phyloP scores from a whole-genome alignment of 2,797 vertebrate genomes.

The Sebastes glaucus region DNA sequence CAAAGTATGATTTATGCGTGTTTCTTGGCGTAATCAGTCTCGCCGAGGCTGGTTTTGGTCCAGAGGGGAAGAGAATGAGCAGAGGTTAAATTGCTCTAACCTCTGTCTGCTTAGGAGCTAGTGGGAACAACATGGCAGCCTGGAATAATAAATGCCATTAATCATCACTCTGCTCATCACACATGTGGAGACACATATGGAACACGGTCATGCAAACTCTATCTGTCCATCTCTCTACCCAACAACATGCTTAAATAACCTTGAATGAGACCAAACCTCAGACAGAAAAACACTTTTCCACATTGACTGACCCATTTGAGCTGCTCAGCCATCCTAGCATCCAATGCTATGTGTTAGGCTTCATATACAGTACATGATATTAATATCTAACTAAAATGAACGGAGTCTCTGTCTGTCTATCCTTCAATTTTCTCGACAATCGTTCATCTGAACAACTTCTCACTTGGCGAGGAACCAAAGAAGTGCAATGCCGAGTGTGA shows the following conservation, averaged over 20 bases:
- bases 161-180: conserved; percentile 63
- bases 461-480: neutral
- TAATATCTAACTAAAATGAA: neutral
- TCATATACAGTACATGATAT: neutral
- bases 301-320: neutral
- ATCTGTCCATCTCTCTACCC: neutral
- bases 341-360: neutral
- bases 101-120: conserved; percentile 65
- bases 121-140: conserved; percentile 67
- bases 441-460: neutral
- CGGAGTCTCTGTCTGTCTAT: neutral
- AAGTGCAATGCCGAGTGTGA: neutral
- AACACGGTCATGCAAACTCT: neutral
- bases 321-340: neutral
- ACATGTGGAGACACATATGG: conserved; percentile 5
- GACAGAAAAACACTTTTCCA: neutral
- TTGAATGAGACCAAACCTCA: neutral
- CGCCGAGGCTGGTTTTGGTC: conserved; percentile 21
- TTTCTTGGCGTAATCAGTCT: conserved; percentile 69
- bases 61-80: conserved; percentile 42
- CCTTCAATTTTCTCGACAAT: neutral
- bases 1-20: conserved; percentile 82
- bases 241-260: neutral
- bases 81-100: conserved; percentile 78
- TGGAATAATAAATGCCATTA: conserved; percentile 73